Percentiles rank a stretch among this genome's conserved stretches.
Evolutionary conservation across 2,797 vertebrate species (phyloP).

Genomic region (Sphaeramia orbicularis): DNA sequence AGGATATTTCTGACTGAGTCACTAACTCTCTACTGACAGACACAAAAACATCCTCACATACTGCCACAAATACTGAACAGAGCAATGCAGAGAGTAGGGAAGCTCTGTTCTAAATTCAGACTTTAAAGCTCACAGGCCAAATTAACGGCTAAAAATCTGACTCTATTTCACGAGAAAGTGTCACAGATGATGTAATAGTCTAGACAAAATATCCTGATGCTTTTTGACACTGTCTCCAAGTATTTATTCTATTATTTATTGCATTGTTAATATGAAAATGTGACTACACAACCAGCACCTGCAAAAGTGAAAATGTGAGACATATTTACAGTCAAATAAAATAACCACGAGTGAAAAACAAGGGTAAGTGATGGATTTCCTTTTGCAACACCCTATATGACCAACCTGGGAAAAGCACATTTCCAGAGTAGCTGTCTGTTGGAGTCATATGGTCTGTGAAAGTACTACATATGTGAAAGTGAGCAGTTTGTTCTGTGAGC

Average conservation of each 20-base stretch:
- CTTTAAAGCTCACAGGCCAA: slow-evolving; percentile 16
- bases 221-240: not conserved
- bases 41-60: slow-evolving; percentile 54
- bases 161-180: not conserved
- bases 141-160: slow-evolving; percentile 18
- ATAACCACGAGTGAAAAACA: slow-evolving; percentile 49
- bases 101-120: slow-evolving; percentile 17
- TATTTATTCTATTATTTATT: not conserved
- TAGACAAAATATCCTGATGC: not conserved
- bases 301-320: slow-evolving; percentile 30
- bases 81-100: slow-evolving; percentile 23
- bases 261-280: not conserved
- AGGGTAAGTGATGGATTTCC: slow-evolving; percentile 63
- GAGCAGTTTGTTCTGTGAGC: slow-evolving; percentile 44
- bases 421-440: slow-evolving; percentile 60
- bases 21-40: slow-evolving; percentile 62
- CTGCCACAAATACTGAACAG: not conserved
- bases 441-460: slow-evolving; percentile 67
- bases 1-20: slow-evolving; percentile 69
- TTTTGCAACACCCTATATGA: slow-evolving; percentile 45
- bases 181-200: not conserved
- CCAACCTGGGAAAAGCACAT: slow-evolving; percentile 59
- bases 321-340: slow-evolving; percentile 61
- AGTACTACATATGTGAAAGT: slow-evolving; percentile 42
- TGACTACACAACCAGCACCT: not conserved